phyloP scores from a whole-genome alignment of 2,888 invertebrate genomes.

The Therioaphis trifolii region DNA sequence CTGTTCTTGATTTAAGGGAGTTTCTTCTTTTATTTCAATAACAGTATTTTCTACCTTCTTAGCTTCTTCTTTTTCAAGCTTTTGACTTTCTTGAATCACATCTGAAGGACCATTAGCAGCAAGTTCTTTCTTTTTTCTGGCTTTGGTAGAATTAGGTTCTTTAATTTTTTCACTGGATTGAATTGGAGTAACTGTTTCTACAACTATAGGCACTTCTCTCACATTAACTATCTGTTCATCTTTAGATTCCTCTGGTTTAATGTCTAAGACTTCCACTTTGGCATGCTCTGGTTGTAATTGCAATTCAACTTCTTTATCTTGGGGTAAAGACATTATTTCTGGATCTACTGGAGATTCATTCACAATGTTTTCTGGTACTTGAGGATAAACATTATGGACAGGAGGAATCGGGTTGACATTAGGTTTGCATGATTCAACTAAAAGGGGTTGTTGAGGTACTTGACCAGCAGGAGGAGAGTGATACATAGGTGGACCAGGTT shows the following conservation, averaged over 20 bases:
- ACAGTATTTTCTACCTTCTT: neutral
- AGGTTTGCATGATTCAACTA: slow-evolving; percentile 60
- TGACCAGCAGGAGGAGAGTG: slow-evolving; percentile 54
- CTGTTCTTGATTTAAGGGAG: neutral
- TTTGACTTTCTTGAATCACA: slow-evolving; percentile 25
- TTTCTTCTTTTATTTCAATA: slow-evolving; percentile 18
- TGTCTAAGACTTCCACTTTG: slow-evolving; percentile 1
- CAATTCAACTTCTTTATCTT: slow-evolving; percentile 18
- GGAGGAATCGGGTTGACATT: slow-evolving; percentile 51
- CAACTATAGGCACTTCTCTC: slow-evolving; percentile 17
- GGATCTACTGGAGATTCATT: slow-evolving; percentile 11
- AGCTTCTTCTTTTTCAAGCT: neutral
- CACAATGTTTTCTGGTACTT: slow-evolving; percentile 50
- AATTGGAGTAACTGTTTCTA: slow-evolving; percentile 43
- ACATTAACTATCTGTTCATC: slow-evolving; percentile 5
- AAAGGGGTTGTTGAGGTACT: slow-evolving; percentile 59
- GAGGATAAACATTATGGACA: slow-evolving; percentile 53
- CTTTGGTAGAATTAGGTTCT: slow-evolving; percentile 64
- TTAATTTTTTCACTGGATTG: slow-evolving; percentile 55
- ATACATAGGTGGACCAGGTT: slow-evolving; percentile 53
- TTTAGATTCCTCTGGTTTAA: slow-evolving; percentile 6
- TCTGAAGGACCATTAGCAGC: slow-evolving; percentile 5
- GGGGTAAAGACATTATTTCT: slow-evolving; percentile 50
- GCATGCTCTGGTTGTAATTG: slow-evolving; percentile 12
- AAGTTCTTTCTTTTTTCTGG: slow-evolving; percentile 57